These are phyloP conservation scores for Atta colombica DNA, from an alignment of 1,140 invertebrate genomes.

Conservation along the genomic window DNA sequence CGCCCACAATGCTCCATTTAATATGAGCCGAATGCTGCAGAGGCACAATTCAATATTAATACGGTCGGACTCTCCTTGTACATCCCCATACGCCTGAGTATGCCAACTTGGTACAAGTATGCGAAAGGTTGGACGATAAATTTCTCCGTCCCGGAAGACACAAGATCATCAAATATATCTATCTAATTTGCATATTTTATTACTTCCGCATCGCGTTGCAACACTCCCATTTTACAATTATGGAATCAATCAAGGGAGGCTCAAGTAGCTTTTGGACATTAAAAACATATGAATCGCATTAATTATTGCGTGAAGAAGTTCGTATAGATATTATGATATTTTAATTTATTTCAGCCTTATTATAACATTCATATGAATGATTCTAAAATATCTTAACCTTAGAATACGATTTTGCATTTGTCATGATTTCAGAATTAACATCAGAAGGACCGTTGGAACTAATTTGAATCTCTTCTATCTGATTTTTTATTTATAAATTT, in stretches of 20 bases:
- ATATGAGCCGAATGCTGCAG: constrained; percentile 69
- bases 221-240: neutral
- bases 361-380: neutral
- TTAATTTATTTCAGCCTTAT: neutral
- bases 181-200: constrained; percentile 58
- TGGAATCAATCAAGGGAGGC: neutral
- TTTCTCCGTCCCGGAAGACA: constrained; percentile 21
- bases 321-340: neutral
- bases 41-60: constrained; percentile 62
- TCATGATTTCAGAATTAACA: too few species aligned
- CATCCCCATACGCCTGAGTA: neutral
- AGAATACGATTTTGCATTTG: neutral
- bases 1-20: constrained; percentile 79
- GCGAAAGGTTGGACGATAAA: constrained; percentile 47
- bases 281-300: neutral
- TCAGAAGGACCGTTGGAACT: too few species aligned
- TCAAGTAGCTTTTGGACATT: neutral
- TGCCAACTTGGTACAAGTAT: constrained; percentile 1
- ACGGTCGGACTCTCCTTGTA: constrained; percentile 47
- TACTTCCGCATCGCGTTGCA: neutral
- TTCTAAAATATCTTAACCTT: neutral
- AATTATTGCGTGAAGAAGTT: neutral
- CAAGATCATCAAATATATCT: constrained; percentile 53
- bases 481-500: too few species aligned
- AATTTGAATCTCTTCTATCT: too few species aligned